A percentile compares a stretch with the other conserved stretches of the same genome.
Evolutionary conservation across 2,797 vertebrate species (phyloP).

Genomic region (Acanthiza pusilla): DNA sequence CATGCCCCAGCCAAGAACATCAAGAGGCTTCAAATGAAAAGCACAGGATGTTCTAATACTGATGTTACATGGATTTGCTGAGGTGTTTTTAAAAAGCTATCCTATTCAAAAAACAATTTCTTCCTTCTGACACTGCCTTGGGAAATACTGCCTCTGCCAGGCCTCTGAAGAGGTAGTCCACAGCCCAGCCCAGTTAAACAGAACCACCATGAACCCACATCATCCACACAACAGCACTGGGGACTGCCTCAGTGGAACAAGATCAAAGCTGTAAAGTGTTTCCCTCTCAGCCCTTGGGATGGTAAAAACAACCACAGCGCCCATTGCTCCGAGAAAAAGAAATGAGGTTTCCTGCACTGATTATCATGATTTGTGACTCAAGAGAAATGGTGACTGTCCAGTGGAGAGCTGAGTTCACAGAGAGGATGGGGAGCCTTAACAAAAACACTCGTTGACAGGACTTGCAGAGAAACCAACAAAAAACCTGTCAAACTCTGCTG

Average conservation of each 20-base stretch:
- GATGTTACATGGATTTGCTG: neutral
- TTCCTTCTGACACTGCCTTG: neutral
- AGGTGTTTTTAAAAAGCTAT: neutral
- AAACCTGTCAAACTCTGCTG: neutral
- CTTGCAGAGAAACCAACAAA: neutral
- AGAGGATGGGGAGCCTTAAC: neutral
- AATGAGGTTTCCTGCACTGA: neutral
- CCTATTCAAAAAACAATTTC: neutral
- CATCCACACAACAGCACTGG: neutral
- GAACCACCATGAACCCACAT: neutral
- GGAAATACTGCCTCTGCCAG: neutral
- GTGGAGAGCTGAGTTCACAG: neutral
- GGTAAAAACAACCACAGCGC: neutral
- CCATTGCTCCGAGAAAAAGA: neutral
- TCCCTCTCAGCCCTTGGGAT: neutral
- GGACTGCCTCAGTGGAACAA: neutral
- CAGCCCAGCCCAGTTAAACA: neutral
- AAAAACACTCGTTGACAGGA: neutral
- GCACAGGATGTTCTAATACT: neutral
- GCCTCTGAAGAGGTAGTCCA: neutral
- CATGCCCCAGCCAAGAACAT: neutral
- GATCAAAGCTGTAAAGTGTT: neutral
- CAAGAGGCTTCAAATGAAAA: neutral
- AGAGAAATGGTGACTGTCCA: neutral
- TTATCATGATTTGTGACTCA: neutral